These are phyloP conservation scores for Linurgus olivaceus DNA, from an alignment of 2,797 vertebrate species.

Conservation along the genomic window DNA sequence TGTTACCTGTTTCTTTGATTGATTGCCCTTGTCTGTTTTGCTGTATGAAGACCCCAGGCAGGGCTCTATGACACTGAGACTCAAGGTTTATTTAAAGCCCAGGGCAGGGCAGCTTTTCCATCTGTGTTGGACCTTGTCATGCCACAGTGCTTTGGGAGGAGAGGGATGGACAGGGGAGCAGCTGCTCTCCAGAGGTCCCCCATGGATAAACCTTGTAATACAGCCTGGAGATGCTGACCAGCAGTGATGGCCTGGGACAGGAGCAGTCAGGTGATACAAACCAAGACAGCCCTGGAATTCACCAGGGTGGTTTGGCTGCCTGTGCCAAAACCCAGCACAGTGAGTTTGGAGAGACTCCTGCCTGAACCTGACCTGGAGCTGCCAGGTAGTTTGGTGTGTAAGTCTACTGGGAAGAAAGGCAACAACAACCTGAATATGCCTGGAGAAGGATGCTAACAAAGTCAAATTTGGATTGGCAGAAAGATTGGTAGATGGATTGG, in stretches of 20 bases:
- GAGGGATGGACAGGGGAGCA: neutral
- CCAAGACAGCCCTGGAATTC: neutral
- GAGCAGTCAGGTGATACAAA: neutral
- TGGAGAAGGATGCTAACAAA: neutral
- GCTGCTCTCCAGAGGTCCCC: neutral
- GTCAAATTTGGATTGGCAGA: neutral
- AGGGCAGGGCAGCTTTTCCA: neutral
- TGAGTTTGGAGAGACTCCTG: neutral
- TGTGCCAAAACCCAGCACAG: neutral
- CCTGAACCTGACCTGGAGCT: neutral
- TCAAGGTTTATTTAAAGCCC: neutral
- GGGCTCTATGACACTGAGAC: neutral
- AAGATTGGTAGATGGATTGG: neutral
- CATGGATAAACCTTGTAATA: neutral
- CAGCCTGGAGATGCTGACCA: neutral
- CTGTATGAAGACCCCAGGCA: neutral
- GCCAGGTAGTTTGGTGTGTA: neutral
- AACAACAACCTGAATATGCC: neutral
- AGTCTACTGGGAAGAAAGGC: neutral
- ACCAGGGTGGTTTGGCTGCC: neutral
- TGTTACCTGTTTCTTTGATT: neutral
- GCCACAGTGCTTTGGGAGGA: rapidly evolving
- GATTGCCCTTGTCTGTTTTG: neutral
- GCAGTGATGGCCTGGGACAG: neutral
- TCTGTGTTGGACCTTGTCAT: neutral